phyloP scores from a whole-genome alignment of 1,140 invertebrate species.

The Belonocnema kinseyi region DNA sequence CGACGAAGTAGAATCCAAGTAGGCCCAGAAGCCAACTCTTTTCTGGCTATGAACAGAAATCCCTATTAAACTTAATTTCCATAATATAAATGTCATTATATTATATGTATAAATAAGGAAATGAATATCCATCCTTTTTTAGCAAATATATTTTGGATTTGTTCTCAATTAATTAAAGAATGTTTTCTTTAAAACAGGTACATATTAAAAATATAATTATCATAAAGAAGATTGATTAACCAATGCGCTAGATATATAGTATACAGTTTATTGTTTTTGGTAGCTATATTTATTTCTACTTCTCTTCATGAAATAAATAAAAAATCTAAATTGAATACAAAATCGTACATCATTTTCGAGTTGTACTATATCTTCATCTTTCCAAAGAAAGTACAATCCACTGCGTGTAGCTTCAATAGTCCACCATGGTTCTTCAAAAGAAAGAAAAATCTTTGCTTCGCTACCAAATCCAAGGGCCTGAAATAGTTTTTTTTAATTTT shows the following conservation, averaged over 20 bases:
- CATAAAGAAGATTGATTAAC: no score
- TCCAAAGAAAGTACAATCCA: slow-evolving; percentile 77
- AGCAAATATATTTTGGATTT: no score
- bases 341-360: slow-evolving; percentile 50
- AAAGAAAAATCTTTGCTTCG: slow-evolving; percentile 83
- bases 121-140: no score
- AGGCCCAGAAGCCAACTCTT: slow-evolving; percentile 80
- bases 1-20: slow-evolving; percentile 80
- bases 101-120: no score
- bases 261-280: no score
- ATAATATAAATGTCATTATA: no score
- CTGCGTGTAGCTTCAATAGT: slow-evolving; percentile 59
- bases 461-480: slow-evolving; percentile 77
- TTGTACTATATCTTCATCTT: slow-evolving; percentile 67
- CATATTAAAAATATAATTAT: no score
- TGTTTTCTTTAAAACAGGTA: no score
- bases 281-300: no score
- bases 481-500: slow-evolving; percentile 39
- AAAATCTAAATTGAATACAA: background rate
- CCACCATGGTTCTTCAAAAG: slow-evolving; percentile 81
- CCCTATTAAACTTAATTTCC: no score
- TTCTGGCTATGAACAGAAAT: slow-evolving; percentile 38
- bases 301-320: background rate
- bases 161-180: no score
- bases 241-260: no score